These are phyloP conservation scores for Colistium nudipinnis DNA, from an alignment of 2,113 vertebrate genomes.

Conservation along the genomic window DNA sequence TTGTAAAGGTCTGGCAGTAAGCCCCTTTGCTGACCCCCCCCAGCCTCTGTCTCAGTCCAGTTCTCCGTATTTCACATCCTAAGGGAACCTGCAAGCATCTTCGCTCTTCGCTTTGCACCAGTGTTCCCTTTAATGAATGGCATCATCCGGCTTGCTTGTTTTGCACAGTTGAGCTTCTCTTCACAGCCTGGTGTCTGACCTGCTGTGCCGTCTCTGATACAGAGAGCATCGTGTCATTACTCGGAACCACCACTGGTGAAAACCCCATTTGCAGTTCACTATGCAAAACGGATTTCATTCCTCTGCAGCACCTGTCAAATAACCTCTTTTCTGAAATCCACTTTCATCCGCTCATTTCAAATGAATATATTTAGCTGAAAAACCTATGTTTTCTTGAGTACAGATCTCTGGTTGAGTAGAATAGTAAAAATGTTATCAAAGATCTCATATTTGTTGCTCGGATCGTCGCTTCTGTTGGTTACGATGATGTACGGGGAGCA, in stretches of 20 bases:
- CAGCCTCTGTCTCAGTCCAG: constrained; percentile 7
- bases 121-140: constrained; percentile 63
- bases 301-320: constrained; percentile 10
- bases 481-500: too few species aligned
- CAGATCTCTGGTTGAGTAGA: neutral
- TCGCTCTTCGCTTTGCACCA: constrained; percentile 49
- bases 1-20: constrained; percentile 71
- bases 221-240: constrained; percentile 41
- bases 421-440: too few species aligned
- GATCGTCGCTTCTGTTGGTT: too few species aligned
- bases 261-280: neutral
- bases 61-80: constrained; percentile 32
- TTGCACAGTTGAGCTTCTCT: constrained; percentile 54
- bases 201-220: constrained; percentile 56
- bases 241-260: constrained; percentile 23
- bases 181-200: constrained; percentile 54
- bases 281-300: constrained; percentile 30
- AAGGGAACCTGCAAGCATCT: constrained; percentile 57
- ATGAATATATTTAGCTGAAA: neutral
- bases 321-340: constrained; percentile 1
- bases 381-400: neutral
- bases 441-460: too few species aligned
- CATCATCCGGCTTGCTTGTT: constrained; percentile 61
- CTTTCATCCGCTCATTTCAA: neutral
- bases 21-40: constrained; percentile 51